A percentile compares a stretch with the other conserved stretches of the same genome.
Evolutionary conservation across 2,113 vertebrate genomes (phyloP).

Genomic region (Lampris megalopsis): DNA sequence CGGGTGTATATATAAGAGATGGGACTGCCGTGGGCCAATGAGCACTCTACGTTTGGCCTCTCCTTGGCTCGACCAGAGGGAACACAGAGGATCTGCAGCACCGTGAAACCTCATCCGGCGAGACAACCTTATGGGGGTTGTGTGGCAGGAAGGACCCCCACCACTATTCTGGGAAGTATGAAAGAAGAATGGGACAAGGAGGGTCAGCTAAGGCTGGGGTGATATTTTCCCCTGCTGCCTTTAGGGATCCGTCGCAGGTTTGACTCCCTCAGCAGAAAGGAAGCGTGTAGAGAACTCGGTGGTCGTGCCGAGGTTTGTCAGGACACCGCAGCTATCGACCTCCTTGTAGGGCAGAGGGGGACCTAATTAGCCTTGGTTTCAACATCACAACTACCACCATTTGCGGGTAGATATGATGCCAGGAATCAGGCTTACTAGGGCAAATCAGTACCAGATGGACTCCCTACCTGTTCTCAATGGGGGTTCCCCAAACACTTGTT

Average conservation of each 20-base stretch:
- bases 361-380: slow-evolving; percentile 28
- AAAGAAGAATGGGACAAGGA: slow-evolving; percentile 39
- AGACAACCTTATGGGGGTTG: slow-evolving; percentile 34
- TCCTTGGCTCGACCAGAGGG: slow-evolving; percentile 44
- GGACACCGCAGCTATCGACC: slow-evolving; percentile 44
- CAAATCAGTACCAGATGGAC: slow-evolving; percentile 66
- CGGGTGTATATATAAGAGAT: slow-evolving; percentile 57
- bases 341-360: slow-evolving; percentile 38
- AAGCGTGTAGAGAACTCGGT: slow-evolving; percentile 3
- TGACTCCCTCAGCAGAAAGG: not conserved
- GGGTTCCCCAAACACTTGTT: slow-evolving; percentile 61
- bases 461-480: slow-evolving; percentile 24
- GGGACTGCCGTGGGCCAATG: slow-evolving; percentile 22
- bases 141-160: slow-evolving; percentile 63
- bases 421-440: slow-evolving; percentile 54
- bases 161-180: slow-evolving; percentile 60
- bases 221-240: slow-evolving; percentile 21
- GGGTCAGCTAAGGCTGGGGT: slow-evolving; percentile 31
- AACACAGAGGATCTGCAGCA: slow-evolving; percentile 57
- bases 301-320: slow-evolving; percentile 5
- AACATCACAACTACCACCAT: slow-evolving; percentile 34
- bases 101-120: slow-evolving; percentile 68
- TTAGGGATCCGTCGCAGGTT: slow-evolving; percentile 3
- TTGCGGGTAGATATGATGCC: slow-evolving; percentile 29
- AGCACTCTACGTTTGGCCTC: slow-evolving; percentile 53